Evolutionary conservation across 2,797 vertebrate genomes (phyloP).

Genomic region (Rhinatrema bivittatum): DNA sequence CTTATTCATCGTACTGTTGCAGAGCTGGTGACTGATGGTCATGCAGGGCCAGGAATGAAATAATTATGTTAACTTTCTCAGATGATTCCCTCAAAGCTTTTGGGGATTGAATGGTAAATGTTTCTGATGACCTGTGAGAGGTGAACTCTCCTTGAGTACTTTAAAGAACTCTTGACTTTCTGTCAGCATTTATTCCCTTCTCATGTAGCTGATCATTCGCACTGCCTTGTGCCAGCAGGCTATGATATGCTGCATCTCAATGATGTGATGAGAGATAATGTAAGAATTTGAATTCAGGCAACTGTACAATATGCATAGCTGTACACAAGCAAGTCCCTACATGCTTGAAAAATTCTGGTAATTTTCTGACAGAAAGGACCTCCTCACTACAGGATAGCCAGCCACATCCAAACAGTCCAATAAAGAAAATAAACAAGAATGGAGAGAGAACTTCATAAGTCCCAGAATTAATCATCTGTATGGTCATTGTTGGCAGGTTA

Average conservation of each 20-base stretch:
- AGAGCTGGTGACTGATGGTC: background rate
- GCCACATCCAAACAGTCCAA: slow-evolving; percentile 1
- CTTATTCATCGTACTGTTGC: slow-evolving; percentile 11
- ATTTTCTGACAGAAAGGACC: background rate
- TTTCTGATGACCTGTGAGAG: background rate
- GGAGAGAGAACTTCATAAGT: slow-evolving; percentile 4
- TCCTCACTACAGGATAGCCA: background rate
- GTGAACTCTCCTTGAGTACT: slow-evolving; percentile 1
- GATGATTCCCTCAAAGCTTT: slow-evolving; percentile 2
- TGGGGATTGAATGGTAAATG: slow-evolving; percentile 1
- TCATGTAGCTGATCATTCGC: background rate
- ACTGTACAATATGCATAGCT: background rate
- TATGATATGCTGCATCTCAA: too few relatives aligned
- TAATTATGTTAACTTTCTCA: slow-evolving; percentile 1
- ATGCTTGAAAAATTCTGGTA: background rate
- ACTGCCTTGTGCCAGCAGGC: background rate
- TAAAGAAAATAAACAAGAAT: slow-evolving; percentile 5
- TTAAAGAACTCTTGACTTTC: slow-evolving; percentile 16
- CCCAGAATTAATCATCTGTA: slow-evolving; percentile 22
- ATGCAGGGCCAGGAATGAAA: background rate
- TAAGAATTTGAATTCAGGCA: background rate
- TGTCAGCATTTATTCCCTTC: background rate
- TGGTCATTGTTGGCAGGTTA: slow-evolving; percentile 64
- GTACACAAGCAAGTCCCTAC: background rate
- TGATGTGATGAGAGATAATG: background rate